phyloP scores from a whole-genome alignment of 2,888 invertebrate species.

The Amiota minor region DNA sequence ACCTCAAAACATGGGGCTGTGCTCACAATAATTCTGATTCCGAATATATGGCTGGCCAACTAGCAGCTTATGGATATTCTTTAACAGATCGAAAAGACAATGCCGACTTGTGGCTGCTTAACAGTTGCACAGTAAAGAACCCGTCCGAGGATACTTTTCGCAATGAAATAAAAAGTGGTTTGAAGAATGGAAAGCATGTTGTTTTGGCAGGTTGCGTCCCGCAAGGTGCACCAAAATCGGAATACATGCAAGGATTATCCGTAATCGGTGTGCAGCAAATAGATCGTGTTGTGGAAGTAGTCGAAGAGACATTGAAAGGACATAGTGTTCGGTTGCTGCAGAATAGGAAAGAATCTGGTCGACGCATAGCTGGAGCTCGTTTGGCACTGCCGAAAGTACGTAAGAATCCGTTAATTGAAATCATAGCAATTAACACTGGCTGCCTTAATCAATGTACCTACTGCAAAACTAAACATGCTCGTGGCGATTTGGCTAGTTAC shows the following conservation, averaged over 20 bases:
- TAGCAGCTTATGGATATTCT: constrained; percentile 90
- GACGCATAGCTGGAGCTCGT: constrained; percentile 89
- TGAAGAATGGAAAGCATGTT: constrained; percentile 83
- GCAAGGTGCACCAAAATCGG: constrained; percentile 88
- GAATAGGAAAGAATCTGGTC: constrained; percentile 85
- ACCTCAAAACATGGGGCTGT: constrained; percentile 97
- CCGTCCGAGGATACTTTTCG: constrained; percentile 96
- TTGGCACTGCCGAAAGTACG: constrained; percentile 93
- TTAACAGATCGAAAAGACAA: constrained; percentile 85
- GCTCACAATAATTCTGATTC: constrained; percentile 98
- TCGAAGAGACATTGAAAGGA: constrained; percentile 97
- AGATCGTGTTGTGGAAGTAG: constrained; percentile 96
- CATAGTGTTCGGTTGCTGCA: constrained; percentile 85
- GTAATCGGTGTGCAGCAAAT: constrained; percentile 99
- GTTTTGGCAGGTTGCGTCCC: constrained; percentile 99
- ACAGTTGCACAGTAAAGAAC: constrained; percentile 98
- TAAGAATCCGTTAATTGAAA: constrained; percentile 96
- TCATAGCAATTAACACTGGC: constrained; percentile 95
- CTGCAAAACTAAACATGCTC: constrained; percentile 97
- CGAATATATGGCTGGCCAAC: constrained; percentile 98
- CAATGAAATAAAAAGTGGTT: constrained; percentile 88
- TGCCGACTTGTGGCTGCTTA: constrained; percentile 95
- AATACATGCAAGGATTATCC: constrained; percentile 80
- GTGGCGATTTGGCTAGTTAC: constrained; percentile 97
- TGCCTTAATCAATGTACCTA: constrained; percentile 99